Evolutionary conservation across 2,113 vertebrate genomes (phyloP), one percentile per base, ranked within the genome.

Genomic region (Pelobates fuscus): DNA sequence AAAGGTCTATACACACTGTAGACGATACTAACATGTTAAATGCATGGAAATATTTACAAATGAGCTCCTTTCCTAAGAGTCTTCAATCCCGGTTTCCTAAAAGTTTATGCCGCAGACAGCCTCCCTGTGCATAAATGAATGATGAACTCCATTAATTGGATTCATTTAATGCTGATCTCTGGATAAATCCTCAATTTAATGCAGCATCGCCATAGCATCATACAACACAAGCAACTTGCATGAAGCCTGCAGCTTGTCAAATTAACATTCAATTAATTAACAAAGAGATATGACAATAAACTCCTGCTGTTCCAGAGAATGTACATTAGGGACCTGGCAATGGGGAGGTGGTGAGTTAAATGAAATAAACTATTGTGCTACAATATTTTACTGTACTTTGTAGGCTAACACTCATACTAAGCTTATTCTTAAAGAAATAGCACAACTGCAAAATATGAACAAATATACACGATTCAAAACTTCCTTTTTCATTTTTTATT

Each of bases 81-180:
- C 77, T 77, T 61, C 5, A 17, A 78, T 77, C 14, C 69, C 69
- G 55, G 29, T 25, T 41, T 82, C 26, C 55, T 66, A 58, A 30
- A 8, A 77, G 43, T 74, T 64, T 37, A 6, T 71, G 1, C 3
- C 12, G n/a, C 54, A 41, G 81, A 14, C 25, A 4, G 65, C 54
- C 24, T 21, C 68, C 32, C 20, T 67, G 10, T 41, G 89, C 86
- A 87, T 85, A 78, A 93, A 90, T 92, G 86, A 93, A 88, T 89
- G 85, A 91, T 89, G 86, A 87, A 88, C 82, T 71, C 82, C 66
- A 79, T 88, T 88, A 89, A 83, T 70, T 73, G 67, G 80, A 79
- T 85, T 86, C 80, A 81, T 81, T 83, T 71, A 74, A 27, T 52
- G 61, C 57, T 70, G 79, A 78, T 77, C 80, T 73, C 0, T 0